Conservation (phyloP, 2,797 vertebrate genomes). For the Aselliscus stoliczkanus region DNA sequence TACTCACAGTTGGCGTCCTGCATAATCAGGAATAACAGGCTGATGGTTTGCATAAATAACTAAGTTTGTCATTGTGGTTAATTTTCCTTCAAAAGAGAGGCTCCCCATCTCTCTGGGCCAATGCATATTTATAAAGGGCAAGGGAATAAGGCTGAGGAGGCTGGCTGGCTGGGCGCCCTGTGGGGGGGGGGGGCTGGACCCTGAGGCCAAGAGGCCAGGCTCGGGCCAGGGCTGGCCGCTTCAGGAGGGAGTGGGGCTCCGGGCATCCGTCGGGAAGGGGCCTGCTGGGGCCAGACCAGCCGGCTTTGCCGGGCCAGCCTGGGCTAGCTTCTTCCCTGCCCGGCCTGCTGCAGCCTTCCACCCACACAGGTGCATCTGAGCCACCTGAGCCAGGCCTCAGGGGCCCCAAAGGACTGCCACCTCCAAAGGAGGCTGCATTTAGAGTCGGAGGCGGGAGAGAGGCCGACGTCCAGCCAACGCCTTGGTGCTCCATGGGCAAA, state of each 20-base stretch:
- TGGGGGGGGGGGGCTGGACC: background rate
- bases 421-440: background rate
- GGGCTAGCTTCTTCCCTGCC: background rate
- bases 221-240: background rate
- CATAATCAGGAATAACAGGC: constrained; percentile 80
- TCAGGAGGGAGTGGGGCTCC: background rate
- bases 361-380: background rate
- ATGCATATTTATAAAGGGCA: constrained; percentile 81
- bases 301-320: background rate
- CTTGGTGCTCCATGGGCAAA: background rate
- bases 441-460: background rate
- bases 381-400: background rate
- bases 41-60: constrained; percentile 83
- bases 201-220: background rate
- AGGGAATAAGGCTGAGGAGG: constrained; percentile 62
- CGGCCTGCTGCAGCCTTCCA: background rate
- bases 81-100: constrained; percentile 81
- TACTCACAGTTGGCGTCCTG: constrained; percentile 79
- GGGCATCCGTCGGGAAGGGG: fast-evolving
- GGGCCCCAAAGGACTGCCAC: background rate
- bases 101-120: constrained; percentile 73
- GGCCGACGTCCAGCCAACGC: background rate
- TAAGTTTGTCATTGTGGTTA: constrained; percentile 81
- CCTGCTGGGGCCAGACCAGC: background rate
- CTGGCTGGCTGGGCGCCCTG: background rate